Base-by-base conservation (phyloP, 2,797 vertebrate genomes). In the Phoebastria nigripes region DNA sequence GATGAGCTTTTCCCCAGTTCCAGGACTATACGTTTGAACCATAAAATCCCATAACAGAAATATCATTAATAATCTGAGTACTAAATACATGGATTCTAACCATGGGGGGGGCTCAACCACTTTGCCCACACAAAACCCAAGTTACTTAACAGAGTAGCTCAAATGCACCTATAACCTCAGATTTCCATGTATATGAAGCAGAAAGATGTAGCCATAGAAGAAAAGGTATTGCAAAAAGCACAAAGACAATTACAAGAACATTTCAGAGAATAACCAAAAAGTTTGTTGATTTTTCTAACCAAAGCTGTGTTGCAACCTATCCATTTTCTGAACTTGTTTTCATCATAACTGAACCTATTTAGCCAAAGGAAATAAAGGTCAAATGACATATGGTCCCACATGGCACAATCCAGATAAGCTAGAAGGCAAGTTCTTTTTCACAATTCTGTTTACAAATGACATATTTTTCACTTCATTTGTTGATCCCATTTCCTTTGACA, bases 321-420 rank as follows among this genome's bases (percentile, higher is more conserved):
- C 49, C 58, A 29, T 81, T 90, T 91, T 94, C 80, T 17, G 12
- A 87, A 71, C 5, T 70, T 58, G 39, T 66, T 89, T 93, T 77
- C 85, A 39, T 87, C 67, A 37, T 28, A 89, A 56, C 44, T 37
- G 55, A 90, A 62, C 42, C 67, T 82, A 66, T 54, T 55, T 72
- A 82, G 52, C 31, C 11, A 10, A 73, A 77, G 59, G 82, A 94
- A 86, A 94, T 33, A 65, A 87, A 91, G 94, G 94, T 85, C 92
- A 94, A 89, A 79, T 41, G 41, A 70, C 89, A 94, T 80, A 84
- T 76, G 85, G 92, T 82, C 61, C 67, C 93, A 88, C 46, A 76
- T 52, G 85, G 66, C 82, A 83, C 72, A 76, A n/a, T 25, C 65
- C 69, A 86, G 54, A 85, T 3, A 19, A 83, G 52, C 65, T 71